These are phyloP conservation scores for Sternotherus odoratus DNA, from an alignment of 2,797 vertebrate species.

Conservation along the genomic window DNA sequence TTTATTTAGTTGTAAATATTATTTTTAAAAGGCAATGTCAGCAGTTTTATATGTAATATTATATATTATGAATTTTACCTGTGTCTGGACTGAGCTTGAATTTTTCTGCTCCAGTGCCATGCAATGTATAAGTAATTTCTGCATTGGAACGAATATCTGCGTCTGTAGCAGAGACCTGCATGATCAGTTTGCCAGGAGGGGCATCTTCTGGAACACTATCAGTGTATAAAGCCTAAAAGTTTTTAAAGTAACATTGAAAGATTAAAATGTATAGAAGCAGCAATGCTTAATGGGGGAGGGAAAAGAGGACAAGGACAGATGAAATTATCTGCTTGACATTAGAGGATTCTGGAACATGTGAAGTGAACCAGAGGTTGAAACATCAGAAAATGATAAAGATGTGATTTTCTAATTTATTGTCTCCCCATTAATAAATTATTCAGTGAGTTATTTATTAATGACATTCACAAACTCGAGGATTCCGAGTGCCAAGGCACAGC, in stretches of 20 bases:
- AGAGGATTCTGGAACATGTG: not conserved
- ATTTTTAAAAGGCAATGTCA: not conserved
- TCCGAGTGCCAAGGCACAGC: not conserved
- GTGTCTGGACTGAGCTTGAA: constrained; percentile 92
- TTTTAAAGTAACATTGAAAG: constrained; percentile 31
- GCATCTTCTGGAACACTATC: constrained; percentile 92
- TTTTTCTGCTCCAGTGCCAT: constrained; percentile 89
- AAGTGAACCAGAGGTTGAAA: not conserved
- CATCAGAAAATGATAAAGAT: not conserved
- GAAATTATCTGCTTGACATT: not conserved
- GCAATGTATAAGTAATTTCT: constrained; percentile 92
- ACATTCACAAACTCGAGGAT: not conserved
- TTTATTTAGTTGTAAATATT: not conserved
- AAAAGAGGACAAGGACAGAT: not conserved
- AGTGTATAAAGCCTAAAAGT: constrained; percentile 87
- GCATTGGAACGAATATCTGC: constrained; percentile 97
- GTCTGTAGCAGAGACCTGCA: constrained; percentile 93
- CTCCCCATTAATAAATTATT: not conserved
- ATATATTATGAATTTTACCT: constrained; percentile 80
- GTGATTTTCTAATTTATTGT: not conserved
- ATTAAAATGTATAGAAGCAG: not conserved
- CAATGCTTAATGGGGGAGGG: not conserved
- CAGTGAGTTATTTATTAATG: not conserved
- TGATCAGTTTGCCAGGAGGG: constrained; percentile 89
- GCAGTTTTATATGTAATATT: not conserved